Conservation (phyloP, 2,888 invertebrate genomes). For the Polyommatus iphigenia region DNA sequence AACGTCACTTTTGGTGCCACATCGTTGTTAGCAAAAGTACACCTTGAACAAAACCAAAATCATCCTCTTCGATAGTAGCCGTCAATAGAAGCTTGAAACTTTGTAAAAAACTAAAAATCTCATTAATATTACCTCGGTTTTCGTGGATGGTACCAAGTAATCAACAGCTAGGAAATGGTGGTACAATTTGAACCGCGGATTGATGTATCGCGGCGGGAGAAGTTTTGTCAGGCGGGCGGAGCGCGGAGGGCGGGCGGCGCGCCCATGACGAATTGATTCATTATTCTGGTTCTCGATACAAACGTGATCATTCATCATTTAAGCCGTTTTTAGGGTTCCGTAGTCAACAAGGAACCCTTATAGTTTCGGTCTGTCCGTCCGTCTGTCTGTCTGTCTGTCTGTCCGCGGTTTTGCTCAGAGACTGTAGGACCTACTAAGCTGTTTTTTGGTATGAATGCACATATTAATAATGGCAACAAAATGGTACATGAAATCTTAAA, state of each 20-base stretch:
- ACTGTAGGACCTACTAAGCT: too few relatives aligned
- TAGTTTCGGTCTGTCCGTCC: too few relatives aligned
- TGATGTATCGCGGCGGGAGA: conserved; percentile 20
- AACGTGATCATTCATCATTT: conserved; percentile 11
- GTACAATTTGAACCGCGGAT: neutral
- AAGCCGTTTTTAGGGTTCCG: too few relatives aligned
- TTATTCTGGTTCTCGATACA: conserved; percentile 5
- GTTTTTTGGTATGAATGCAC: too few relatives aligned
- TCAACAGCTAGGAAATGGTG: conserved; percentile 10
- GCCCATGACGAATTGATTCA: conserved; percentile 17
- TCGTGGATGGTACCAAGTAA: conserved; percentile 8
- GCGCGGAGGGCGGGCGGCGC: neutral
- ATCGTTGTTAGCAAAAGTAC: neutral
- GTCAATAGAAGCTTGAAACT: neutral
- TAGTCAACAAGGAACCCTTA: too few relatives aligned
- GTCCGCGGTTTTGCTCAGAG: too few relatives aligned
- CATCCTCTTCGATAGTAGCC: neutral
- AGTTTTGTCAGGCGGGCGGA: conserved; percentile 6
- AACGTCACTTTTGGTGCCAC: neutral
- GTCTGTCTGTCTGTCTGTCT: too few relatives aligned
- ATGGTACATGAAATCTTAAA: too few relatives aligned
- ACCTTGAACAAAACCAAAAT: neutral
- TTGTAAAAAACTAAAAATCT: neutral
- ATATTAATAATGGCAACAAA: too few relatives aligned
- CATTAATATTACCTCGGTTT: neutral